These are phyloP conservation scores for Sinocyclocheilus anophthalmus DNA, from an alignment of 2,113 vertebrate genomes.

Conservation along the genomic window DNA sequence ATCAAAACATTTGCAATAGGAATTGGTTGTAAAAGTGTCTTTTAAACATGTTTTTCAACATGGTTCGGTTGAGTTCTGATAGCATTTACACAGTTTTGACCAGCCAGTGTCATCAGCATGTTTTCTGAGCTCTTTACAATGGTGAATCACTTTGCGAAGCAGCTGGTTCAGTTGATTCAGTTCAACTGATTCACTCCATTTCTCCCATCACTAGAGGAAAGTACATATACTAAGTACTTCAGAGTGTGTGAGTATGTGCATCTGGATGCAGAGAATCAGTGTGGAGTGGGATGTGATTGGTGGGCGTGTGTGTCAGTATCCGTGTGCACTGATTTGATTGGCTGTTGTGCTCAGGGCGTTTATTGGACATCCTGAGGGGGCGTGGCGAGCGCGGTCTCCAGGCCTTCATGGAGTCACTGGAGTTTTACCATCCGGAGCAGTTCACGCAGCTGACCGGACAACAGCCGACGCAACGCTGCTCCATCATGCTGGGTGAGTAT, in stretches of 20 bases:
- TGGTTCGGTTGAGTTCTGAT: too few species aligned
- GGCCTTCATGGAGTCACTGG: constrained; percentile 93
- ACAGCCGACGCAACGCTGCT: constrained; percentile 88
- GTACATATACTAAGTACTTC: too few species aligned
- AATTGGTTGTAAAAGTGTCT: too few species aligned
- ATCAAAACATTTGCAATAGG: too few species aligned
- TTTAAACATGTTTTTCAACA: too few species aligned
- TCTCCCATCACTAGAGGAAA: too few species aligned
- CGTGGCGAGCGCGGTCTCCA: constrained; percentile 89
- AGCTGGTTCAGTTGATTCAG: too few species aligned
- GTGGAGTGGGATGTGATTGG: neutral
- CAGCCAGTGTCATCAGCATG: too few species aligned
- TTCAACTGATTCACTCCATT: too few species aligned
- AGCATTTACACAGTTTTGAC: too few species aligned
- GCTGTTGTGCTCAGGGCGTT: constrained; percentile 77
- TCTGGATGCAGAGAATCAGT: neutral
- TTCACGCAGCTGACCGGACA: constrained; percentile 88
- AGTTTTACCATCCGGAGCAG: constrained; percentile 94
- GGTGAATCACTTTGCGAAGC: too few species aligned
- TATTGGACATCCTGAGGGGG: constrained; percentile 90
- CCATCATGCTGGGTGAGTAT: constrained; percentile 84
- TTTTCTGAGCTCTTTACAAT: too few species aligned
- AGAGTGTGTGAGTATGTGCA: neutral
- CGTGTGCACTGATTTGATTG: constrained; percentile 16
- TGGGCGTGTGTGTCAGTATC: neutral